A percentile compares a stretch with the other conserved stretches of the same genome.
Conservation (phyloP, 2,797 vertebrate species). For the Enteromius trimaculatus region DNA sequence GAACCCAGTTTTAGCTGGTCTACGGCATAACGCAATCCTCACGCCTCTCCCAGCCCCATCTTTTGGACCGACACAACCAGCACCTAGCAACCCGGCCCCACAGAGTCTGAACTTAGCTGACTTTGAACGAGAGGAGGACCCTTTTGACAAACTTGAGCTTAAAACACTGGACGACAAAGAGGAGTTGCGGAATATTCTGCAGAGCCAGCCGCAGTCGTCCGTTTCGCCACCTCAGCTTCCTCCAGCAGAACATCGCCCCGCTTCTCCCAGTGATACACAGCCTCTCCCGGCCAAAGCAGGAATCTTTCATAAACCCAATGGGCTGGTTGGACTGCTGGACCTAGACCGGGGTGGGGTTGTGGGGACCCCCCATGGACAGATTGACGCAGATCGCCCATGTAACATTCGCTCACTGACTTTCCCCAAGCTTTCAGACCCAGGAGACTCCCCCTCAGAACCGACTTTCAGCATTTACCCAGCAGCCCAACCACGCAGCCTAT, state of each 20-base stretch:
- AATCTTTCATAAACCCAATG: conserved; percentile 90
- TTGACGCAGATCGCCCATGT: conserved; percentile 86
- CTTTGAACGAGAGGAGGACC: conserved; percentile 98
- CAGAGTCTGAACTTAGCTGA: conserved; percentile 93
- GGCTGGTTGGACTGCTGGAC: conserved; percentile 89
- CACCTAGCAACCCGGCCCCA: conserved; percentile 78
- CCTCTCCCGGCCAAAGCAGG: conserved; percentile 71
- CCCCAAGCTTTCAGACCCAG: conserved; percentile 91
- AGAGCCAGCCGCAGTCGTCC: conserved; percentile 81
- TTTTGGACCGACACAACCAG: conserved; percentile 80
- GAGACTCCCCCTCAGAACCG: conserved; percentile 67
- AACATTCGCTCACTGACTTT: conserved; percentile 98
- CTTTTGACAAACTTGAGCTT: conserved; percentile 95
- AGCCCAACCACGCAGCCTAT: conserved; percentile 68
- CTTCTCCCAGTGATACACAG: conserved; percentile 73
- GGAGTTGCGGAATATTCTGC: conserved; percentile 92
- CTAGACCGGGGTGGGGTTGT: conserved; percentile 76
- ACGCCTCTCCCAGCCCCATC: conserved; percentile 90
- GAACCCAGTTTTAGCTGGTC: conserved; percentile 90
- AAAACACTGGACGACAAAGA: conserved; percentile 95
- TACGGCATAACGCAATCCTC: conserved; percentile 92
- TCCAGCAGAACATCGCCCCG: conserved; percentile 61
- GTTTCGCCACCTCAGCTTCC: conserved; percentile 55
- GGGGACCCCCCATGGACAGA: conserved; percentile 63
- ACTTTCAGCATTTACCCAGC: conserved; percentile 47